These are phyloP conservation scores for Lycocerus yunnanus DNA, from an alignment of 2,888 invertebrate species.

Conservation along the genomic window DNA sequence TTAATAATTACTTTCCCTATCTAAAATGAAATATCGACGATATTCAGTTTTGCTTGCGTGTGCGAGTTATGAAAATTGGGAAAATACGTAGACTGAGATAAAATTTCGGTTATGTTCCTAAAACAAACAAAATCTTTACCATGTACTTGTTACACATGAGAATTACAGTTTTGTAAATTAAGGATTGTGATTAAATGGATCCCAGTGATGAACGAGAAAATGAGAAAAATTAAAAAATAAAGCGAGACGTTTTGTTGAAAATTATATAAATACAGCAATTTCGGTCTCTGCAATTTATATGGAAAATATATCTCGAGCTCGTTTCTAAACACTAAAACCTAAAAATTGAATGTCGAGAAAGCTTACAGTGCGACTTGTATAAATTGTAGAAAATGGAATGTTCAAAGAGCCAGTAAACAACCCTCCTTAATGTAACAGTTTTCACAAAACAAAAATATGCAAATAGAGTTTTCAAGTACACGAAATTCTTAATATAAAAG, in stretches of 20 bases:
- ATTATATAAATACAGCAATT: not conserved
- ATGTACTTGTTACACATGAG: not conserved
- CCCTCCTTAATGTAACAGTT: not conserved
- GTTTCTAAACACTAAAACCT: constrained; percentile 1
- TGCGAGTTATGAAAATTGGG: not conserved
- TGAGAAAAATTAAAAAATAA: not conserved
- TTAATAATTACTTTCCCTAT: constrained; percentile 1
- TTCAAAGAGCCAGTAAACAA: constrained; percentile 13
- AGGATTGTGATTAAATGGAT: not conserved
- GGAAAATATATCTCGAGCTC: constrained; percentile 6
- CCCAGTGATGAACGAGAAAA: not conserved
- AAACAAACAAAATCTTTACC: not conserved
- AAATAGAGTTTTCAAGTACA: constrained; percentile 4
- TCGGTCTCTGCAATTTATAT: constrained; percentile 13
- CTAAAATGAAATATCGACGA: constrained; percentile 3
- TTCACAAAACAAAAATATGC: constrained; percentile 20
- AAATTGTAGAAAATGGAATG: constrained; percentile 6
- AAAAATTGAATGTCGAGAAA: constrained; percentile 17
- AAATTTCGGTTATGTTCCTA: not conserved
- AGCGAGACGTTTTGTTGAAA: not conserved
- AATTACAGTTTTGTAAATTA: not conserved
- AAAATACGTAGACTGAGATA: not conserved
- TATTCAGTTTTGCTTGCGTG: not conserved
- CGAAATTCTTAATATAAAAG: not conserved
- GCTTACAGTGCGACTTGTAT: constrained; percentile 7